Percentiles rank a stretch among this genome's conserved stretches.
Evolutionary conservation across 2,113 vertebrate genomes (phyloP).

Genomic region (Serinus canaria): DNA sequence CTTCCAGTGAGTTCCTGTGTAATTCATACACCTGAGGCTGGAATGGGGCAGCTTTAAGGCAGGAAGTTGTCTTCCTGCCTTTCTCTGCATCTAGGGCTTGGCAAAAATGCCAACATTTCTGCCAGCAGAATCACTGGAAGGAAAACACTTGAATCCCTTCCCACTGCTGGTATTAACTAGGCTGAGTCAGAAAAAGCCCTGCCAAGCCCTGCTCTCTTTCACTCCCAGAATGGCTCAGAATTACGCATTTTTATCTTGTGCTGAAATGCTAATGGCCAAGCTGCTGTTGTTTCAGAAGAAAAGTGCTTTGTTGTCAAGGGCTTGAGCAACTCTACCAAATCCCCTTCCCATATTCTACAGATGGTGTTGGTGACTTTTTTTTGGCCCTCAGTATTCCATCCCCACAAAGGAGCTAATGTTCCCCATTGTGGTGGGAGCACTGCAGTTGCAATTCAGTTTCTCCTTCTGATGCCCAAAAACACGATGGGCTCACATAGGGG

Average conservation of each 20-base stretch:
- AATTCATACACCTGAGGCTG: neutral
- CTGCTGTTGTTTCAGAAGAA: neutral
- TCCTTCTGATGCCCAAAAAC: neutral
- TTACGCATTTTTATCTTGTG: neutral
- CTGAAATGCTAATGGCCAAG: neutral
- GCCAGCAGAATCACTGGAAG: neutral
- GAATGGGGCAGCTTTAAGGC: neutral
- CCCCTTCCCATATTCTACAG: neutral
- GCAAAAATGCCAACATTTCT: neutral
- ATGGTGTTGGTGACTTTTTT: neutral
- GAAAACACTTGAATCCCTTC: constrained; percentile 3
- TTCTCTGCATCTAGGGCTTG: neutral
- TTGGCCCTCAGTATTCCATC: neutral
- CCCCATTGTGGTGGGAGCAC: neutral
- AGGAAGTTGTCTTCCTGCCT: neutral
- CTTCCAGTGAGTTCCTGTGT: neutral
- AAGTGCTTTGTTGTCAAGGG: neutral
- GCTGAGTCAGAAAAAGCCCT: neutral
- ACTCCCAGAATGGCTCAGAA: neutral
- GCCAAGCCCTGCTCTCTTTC: neutral
- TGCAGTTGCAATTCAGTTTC: neutral
- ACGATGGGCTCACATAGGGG: accelerated
- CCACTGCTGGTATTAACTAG: neutral
- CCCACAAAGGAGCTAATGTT: neutral
- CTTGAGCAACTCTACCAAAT: neutral